These are phyloP conservation scores for Ischnura elegans DNA, from an alignment of 2,888 invertebrate species.

Conservation along the genomic window DNA sequence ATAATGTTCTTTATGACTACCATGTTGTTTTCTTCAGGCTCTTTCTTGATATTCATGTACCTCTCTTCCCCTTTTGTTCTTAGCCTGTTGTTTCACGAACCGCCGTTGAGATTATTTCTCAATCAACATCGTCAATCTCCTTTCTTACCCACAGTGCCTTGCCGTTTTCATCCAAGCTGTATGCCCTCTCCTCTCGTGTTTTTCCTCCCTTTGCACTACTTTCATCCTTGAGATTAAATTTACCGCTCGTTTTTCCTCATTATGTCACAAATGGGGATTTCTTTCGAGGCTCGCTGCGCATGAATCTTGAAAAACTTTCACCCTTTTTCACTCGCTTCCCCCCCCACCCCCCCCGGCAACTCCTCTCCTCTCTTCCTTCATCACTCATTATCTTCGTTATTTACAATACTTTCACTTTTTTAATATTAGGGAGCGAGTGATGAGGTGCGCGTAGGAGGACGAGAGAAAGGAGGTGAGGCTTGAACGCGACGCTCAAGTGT, in stretches of 20 bases:
- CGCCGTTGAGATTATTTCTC: no score
- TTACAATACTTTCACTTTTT: constrained; percentile 8
- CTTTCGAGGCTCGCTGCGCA: not conserved
- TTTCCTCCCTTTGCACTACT: not conserved
- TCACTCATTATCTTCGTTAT: not conserved
- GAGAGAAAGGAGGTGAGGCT: not conserved
- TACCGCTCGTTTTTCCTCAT: not conserved
- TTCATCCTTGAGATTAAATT: not conserved
- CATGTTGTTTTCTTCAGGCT: no score
- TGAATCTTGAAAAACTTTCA: not conserved
- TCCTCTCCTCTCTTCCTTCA: not conserved
- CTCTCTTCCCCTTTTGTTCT: no score
- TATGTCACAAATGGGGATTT: not conserved
- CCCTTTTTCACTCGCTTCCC: not conserved
- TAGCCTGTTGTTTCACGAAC: no score
- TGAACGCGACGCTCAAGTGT: no score
- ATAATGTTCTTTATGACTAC: no score
- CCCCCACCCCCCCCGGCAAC: not conserved
- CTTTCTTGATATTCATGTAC: no score
- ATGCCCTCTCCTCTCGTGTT: not conserved
- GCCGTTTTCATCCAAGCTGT: no score
- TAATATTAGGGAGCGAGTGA: not conserved
- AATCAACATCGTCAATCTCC: no score
- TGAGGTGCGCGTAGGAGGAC: not conserved
- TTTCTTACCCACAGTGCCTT: no score